Evolutionary conservation across 2,113 vertebrate species (phyloP), one percentile per base, ranked within the genome.

Genomic region (Eptatretus burgeri): DNA sequence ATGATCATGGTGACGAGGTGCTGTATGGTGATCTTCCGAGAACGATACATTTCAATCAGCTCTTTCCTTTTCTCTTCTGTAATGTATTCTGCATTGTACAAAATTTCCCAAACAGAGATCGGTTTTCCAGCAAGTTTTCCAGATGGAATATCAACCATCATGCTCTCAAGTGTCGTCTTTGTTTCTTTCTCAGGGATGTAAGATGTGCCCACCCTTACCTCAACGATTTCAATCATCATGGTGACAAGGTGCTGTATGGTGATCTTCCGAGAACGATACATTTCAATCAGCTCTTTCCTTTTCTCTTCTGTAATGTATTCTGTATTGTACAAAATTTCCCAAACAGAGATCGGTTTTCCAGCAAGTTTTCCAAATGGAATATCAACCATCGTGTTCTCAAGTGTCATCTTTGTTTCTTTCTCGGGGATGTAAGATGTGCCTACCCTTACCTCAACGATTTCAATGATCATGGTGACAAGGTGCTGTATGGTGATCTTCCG

Each of bases 1-100:
- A 98, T 84, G 67, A 98, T 89, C 51, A 98, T 91, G 69, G 95
- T 82, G 70, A 98, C 85, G 82, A 98, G 82, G 16, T 89, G 78
- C 64, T 95, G 87, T 72, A 86, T 93, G 5, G 85, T 89, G 66
- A 98, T 77, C 0, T 77, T 77, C 51, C 91, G 87, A 0, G 81
- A 77, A 66, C 78, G 82, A 72, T 93, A 95, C 68, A 95, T 83
- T 5, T 81, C 80, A 71, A 94, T 74, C n/a, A 98, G 76, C 12
- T 72, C 81, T 53, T 76, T 68, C 10, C 83, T 77, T 71, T 93
- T 82, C n/a, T 80, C 76, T 63, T 84, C 80, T 0, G 87, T 84
- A 67, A 98, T 77, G 67, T 93, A 70, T 70, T 86, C 81, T 0
- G 91, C 93, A 65, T 94, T 85, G 56, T 60, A 60, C 77, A 98